Percentiles rank a stretch among this genome's conserved stretches.
phyloP scores from a whole-genome alignment of 1,140 invertebrate species.

The Muscidifurax raptorellus region DNA sequence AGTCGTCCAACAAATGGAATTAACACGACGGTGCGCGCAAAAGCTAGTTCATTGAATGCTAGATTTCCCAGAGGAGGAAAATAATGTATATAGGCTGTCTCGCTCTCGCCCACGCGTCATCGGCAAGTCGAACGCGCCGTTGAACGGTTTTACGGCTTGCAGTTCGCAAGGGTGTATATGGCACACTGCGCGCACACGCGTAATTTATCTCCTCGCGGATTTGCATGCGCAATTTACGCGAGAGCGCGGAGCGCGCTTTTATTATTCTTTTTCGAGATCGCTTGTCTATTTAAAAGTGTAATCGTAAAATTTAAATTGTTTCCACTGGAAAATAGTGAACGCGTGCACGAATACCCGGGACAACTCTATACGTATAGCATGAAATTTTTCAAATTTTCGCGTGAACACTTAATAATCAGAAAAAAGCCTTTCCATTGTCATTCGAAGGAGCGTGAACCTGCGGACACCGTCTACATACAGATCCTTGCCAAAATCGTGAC shows the following conservation, averaged over 20 bases:
- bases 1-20: constrained; percentile 58
- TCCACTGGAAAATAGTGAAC: neutral
- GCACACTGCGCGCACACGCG: constrained; percentile 1
- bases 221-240: constrained; percentile 33
- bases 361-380: neutral
- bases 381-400: neutral
- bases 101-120: neutral
- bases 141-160: neutral
- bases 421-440: neutral
- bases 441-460: neutral
- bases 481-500: constrained; percentile 15
- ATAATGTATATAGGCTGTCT: constrained; percentile 60
- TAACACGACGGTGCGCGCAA: constrained; percentile 50
- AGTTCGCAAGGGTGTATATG: neutral
- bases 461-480: fast-evolving
- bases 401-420: no score
- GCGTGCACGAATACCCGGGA: neutral
- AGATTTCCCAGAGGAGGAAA: constrained; percentile 64
- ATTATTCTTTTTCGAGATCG: constrained; percentile 22
- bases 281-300: constrained; percentile 12
- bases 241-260: neutral
- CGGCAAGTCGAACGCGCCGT: constrained; percentile 13
- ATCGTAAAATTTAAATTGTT: constrained; percentile 21
- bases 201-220: constrained; percentile 30
- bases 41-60: constrained; percentile 58